Percentiles rank a stretch among this genome's conserved stretches.
Evolutionary conservation across 2,113 vertebrate species (phyloP).

Genomic region (Tupaia tana): DNA sequence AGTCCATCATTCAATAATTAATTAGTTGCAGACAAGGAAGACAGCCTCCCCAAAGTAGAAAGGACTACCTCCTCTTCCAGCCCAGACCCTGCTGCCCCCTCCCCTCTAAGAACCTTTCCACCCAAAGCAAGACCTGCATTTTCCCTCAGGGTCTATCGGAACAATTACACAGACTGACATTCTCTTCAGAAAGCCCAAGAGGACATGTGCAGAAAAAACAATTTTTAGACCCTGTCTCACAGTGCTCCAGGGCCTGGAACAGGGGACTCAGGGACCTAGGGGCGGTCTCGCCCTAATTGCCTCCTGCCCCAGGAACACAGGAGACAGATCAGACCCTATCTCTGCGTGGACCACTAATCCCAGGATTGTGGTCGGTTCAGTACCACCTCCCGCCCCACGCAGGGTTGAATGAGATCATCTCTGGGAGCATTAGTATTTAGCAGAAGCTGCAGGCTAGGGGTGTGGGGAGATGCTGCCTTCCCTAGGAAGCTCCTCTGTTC

Average conservation of each 20-base stretch:
- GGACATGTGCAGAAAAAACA: not conserved
- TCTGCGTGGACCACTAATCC: not conserved
- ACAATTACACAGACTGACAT: not conserved
- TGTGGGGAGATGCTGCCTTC: not conserved
- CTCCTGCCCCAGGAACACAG: not conserved
- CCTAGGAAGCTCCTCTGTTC: not conserved
- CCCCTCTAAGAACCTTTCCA: not conserved
- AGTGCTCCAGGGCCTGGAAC: not conserved
- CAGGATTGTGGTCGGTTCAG: not conserved
- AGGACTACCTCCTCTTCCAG: not conserved
- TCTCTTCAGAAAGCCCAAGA: conserved; percentile 15
- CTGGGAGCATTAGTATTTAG: conserved; percentile 1
- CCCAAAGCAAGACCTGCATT: not conserved
- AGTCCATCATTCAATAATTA: conserved; percentile 64
- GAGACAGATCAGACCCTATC: not conserved
- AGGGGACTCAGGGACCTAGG: not conserved
- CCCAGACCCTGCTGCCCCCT: not conserved
- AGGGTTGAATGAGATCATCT: conserved; percentile 79
- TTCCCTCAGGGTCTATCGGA: conserved; percentile 19
- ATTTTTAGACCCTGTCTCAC: not conserved
- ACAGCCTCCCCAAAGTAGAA: not conserved
- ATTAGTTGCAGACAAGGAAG: conserved; percentile 23
- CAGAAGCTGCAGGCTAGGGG: not conserved
- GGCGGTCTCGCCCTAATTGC: not conserved
- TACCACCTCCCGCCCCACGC: not conserved